These are phyloP conservation scores for Glaucopsyche alexis DNA, from an alignment of 2,888 invertebrate genomes.

Conservation along the genomic window DNA sequence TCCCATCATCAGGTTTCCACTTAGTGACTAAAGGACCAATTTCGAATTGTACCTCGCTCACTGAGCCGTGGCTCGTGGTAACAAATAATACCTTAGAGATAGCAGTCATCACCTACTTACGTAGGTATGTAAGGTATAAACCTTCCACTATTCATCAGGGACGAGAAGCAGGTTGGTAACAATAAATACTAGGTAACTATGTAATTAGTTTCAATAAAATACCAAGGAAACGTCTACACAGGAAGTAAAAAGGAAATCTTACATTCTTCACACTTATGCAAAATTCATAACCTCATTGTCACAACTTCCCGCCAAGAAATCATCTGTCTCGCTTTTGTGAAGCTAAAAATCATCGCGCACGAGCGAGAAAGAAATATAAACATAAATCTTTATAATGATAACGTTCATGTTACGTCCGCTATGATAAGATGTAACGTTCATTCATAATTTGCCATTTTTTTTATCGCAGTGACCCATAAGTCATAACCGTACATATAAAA, in stretches of 20 bases:
- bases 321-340: conserved; percentile 32
- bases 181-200: no score
- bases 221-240: no score
- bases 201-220: no score
- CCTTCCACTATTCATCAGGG: no score
- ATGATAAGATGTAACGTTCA: conserved; percentile 33
- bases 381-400: conserved; percentile 40
- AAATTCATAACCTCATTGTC: conserved; percentile 36
- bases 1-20: no score
- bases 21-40: no score
- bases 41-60: no score
- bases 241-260: background rate
- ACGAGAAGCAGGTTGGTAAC: no score
- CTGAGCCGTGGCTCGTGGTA: no score
- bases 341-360: background rate
- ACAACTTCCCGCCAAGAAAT: conserved; percentile 36
- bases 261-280: conserved; percentile 17
- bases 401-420: conserved; percentile 30
- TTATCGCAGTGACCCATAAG: background rate
- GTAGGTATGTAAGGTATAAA: no score
- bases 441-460: conserved; percentile 14
- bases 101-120: no score
- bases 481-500: background rate
- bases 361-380: conserved; percentile 40
- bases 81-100: no score